Evolutionary conservation across 2,113 vertebrate species (phyloP), one percentile per base, ranked within the genome.

Genomic region (Formicarius rufipectus): DNA sequence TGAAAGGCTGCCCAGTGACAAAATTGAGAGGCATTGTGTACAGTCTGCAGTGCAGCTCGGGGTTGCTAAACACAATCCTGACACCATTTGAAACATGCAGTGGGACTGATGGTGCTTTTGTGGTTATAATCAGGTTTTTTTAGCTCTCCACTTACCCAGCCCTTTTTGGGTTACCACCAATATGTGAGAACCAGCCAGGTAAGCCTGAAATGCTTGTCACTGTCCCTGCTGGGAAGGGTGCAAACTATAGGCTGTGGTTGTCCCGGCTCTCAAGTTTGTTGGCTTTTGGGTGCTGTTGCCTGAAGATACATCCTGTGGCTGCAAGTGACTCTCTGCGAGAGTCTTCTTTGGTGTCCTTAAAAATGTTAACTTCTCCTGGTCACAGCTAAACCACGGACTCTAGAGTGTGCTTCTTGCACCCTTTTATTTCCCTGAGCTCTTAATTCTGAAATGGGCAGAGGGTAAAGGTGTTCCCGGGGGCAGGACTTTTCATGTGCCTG

Each of bases 1-100:
- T 92, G 88, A 85, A 78, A 64, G 96, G 90, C 80, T 92, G 56
- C 92, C 92, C 52, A 8, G 60, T 86, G 19, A 44, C 39, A 52
- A 25, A 78, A 87, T 35, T 22, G 60, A 81, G 93, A 85, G 40
- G 59, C 23, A 1, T 39, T 42, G 49, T 31, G 44, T 87, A 27
- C 3, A 3, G 18, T 53, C 83, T 74, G 75, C 0, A 22, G 68
- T 81, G 93, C 90, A 86, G 93, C 60, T 83, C 2, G 0, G 42
- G 12, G 3, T 60, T 94, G 66, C 75, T 72, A 40, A 86, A 95
- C 88, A 40, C 82, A 88, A 94, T 93, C 35, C 52, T 56, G 90
- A 68, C 0, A 3, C 90, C 62, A 14, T 14, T 58, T 53, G 73
- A 35, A 79, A 10, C 33, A 1, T 12, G 23, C 13, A 45, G 28